Base-by-base conservation (phyloP, 2,797 vertebrate genomes). In the Hydrocynus forskahlii region DNA sequence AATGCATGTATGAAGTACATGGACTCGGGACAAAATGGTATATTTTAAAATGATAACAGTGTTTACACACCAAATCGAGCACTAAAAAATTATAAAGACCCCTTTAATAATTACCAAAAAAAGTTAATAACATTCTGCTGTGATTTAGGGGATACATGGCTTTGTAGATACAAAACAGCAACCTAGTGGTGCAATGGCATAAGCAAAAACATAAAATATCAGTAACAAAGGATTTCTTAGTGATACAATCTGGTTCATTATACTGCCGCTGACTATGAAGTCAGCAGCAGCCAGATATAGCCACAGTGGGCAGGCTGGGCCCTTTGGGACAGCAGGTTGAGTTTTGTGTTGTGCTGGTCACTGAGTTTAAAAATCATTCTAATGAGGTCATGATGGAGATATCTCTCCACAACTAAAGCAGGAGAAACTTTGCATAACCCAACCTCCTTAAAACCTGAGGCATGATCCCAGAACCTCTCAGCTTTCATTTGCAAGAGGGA, bases 241-340 rank as follows among this genome's bases (percentile, higher is more conserved):
- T 57, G 71, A 59, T 21, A 12, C 59, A 57, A 74, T 59, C 52
- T n/a, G 29, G 9, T 43, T 74, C 35, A 21, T 59, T 74, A 25
- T 48, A 74, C 19, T 19, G 70, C 70, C 35, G 23, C 25, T 55
- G 25, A 55, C 70, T 55, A 6, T 48, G n/a, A 1, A 72, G 70
- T 72, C 50, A 72, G 70, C 50, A 74, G 54, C n/a, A 59, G 71
- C 17, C 54, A 40, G 54, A 38, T 74, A 40, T 59, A 43, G 52
- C 9, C 29, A 29, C 50, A 73, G 29, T 13, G 54, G 54, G 54
- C 19, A 74, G 71, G 35, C 29, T 40, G 6, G 17, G 12, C 54
- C 19, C 71, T 74, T 21, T 21, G 71, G 54, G 54, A 38, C 54
- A 21, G 71, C 19, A 70, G 35, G 54, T 69, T 69, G n/a, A 45